These are phyloP conservation scores for Serrognathus titanus DNA, from an alignment of 2,888 invertebrate species.

Conservation along the genomic window DNA sequence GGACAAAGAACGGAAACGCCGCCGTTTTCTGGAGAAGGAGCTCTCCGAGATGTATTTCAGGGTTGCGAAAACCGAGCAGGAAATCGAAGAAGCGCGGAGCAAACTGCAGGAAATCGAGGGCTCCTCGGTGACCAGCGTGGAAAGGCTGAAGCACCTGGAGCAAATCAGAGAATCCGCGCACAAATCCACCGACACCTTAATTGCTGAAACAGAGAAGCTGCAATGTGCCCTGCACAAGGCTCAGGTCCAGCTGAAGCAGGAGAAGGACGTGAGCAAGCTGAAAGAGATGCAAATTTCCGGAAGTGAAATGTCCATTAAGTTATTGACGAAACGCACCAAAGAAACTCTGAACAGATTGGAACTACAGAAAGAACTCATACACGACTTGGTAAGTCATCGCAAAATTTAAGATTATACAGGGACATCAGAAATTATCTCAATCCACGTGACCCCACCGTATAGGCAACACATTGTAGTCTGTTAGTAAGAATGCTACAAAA, in stretches of 20 bases:
- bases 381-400: conserved; percentile 55
- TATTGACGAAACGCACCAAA: conserved; percentile 48
- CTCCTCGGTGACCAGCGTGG: conserved; percentile 55
- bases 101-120: conserved; percentile 53
- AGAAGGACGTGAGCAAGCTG: conserved; percentile 51
- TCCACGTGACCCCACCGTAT: too few species aligned
- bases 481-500: too few species aligned
- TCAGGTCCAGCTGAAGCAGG: conserved; percentile 49
- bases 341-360: conserved; percentile 36
- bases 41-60: conserved; percentile 29
- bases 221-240: conserved; percentile 53
- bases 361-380: conserved; percentile 59
- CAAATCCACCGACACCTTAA: conserved; percentile 50
- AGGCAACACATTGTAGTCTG: too few species aligned
- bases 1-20: conserved; percentile 37
- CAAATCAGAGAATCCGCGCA: conserved; percentile 59
- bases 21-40: conserved; percentile 32
- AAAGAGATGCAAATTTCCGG: conserved; percentile 51
- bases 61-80: conserved; percentile 27
- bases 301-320: conserved; percentile 48
- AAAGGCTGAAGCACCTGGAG: conserved; percentile 58
- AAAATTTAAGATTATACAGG: too few species aligned
- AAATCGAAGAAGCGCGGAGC: conserved; percentile 45
- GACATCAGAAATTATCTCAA: too few species aligned
- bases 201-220: conserved; percentile 50